phyloP scores from a whole-genome alignment of 2,888 invertebrate species.

The Morpho deidamia region DNA sequence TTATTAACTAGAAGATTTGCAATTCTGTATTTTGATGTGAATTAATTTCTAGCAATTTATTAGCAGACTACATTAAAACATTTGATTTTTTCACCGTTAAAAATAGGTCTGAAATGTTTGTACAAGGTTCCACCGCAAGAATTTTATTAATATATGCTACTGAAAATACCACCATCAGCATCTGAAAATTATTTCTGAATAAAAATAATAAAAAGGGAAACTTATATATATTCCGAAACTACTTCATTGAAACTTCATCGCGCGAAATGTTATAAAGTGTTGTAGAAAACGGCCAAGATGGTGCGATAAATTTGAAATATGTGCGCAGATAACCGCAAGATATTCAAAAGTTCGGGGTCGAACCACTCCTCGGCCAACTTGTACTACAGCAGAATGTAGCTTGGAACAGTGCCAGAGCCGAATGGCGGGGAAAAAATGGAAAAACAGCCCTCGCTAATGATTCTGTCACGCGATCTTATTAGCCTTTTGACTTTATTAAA shows the following conservation, averaged over 20 bases:
- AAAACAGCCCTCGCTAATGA: conserved; percentile 23
- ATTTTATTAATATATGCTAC: no score
- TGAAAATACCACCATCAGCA: no score
- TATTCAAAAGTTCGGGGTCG: conserved; percentile 20
- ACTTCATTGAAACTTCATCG: not conserved
- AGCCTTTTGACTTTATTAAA: conserved; percentile 13
- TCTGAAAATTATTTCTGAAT: no score
- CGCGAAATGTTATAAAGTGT: conserved; percentile 1
- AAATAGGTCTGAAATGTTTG: no score
- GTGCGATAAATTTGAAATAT: conserved; percentile 19
- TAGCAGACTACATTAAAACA: no score
- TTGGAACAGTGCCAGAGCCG: conserved; percentile 15
- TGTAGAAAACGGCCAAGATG: conserved; percentile 8
- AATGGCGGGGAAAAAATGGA: conserved; percentile 7
- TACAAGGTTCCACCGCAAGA: no score
- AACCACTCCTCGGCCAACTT: conserved; percentile 9
- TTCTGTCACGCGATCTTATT: conserved; percentile 21
- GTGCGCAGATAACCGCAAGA: conserved; percentile 15
- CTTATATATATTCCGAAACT: not conserved
- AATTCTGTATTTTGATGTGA: no score
- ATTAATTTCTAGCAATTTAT: no score
- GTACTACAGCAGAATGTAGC: not conserved
- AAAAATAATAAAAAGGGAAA: no score
- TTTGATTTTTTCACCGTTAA: no score
- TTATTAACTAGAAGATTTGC: no score